Percentiles rank a stretch among this genome's conserved stretches.
phyloP scores from a whole-genome alignment of 2,113 vertebrate genomes.

The Triplophysa rosa region DNA sequence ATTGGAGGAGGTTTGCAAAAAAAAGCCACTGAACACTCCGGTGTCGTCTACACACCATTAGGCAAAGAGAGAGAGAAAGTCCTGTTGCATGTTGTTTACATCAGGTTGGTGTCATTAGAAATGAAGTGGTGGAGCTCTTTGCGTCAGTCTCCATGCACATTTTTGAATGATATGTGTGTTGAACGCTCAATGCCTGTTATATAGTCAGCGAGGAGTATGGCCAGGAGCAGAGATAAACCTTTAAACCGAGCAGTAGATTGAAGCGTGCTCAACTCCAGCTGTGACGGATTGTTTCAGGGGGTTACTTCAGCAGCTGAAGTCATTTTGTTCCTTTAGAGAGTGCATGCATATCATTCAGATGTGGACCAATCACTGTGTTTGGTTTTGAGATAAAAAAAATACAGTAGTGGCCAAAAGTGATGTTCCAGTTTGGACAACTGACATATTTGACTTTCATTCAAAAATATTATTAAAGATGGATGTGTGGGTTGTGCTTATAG shows the following conservation, averaged over 20 bases:
- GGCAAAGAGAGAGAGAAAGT: conserved; percentile 5
- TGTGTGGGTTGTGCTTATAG: no score
- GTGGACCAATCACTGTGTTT: conserved; percentile 4
- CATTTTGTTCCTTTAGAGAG: conserved; percentile 45
- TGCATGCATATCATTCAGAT: conserved; percentile 34
- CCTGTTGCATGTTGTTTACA: conserved; percentile 16
- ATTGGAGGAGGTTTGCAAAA: no score
- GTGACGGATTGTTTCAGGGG: conserved; percentile 41
- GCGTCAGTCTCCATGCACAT: conserved; percentile 28
- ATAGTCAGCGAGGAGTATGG: conserved; percentile 34
- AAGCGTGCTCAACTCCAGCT: conserved; percentile 39
- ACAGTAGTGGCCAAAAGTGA: no score
- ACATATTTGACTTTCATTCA: no score
- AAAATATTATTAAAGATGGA: no score
- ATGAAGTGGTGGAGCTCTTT: conserved; percentile 17
- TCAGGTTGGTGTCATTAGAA: conserved; percentile 29
- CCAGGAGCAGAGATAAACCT: conserved; percentile 38
- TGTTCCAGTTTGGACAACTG: no score
- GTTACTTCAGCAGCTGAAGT: conserved; percentile 47
- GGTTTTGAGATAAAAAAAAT: conserved; percentile 2
- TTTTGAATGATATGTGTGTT: conserved; percentile 38
- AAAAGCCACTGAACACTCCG: conserved; percentile 12
- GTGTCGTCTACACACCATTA: conserved; percentile 14
- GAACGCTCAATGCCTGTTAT: conserved; percentile 38
- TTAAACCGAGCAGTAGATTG: conserved; percentile 41